Evolutionary conservation across 2,888 invertebrate species (phyloP).

Genomic region (Terebella lapidaria): DNA sequence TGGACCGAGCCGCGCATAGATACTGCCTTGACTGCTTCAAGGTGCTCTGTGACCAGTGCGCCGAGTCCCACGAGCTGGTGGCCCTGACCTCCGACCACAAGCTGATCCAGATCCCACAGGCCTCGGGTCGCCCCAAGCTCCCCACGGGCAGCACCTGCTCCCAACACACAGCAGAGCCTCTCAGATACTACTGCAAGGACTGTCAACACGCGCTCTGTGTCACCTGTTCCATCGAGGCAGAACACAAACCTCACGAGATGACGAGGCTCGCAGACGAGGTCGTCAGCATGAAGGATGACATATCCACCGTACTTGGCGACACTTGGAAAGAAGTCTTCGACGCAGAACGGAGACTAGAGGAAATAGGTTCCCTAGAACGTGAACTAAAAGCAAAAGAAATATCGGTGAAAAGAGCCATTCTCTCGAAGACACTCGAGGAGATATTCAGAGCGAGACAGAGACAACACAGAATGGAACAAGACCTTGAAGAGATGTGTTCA

Average conservation of each 20-base stretch:
- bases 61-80: slow-evolving; percentile 8
- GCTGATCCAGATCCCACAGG: slow-evolving; percentile 1
- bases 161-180: slow-evolving; percentile 7
- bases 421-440: slow-evolving; percentile 10
- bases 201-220: slow-evolving; percentile 10
- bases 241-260: slow-evolving; percentile 10
- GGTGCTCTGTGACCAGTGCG: slow-evolving; percentile 11
- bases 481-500: slow-evolving; percentile 2
- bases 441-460: slow-evolving; percentile 5
- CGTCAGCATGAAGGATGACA: background rate
- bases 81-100: slow-evolving; percentile 9
- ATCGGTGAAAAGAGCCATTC: slow-evolving; percentile 5
- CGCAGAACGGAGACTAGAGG: background rate
- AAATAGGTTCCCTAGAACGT: slow-evolving; percentile 3
- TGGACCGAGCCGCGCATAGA: slow-evolving; percentile 6
- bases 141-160: slow-evolving; percentile 5
- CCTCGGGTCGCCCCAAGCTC: background rate
- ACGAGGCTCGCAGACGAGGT: slow-evolving; percentile 3
- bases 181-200: slow-evolving; percentile 9
- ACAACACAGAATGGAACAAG: slow-evolving; percentile 14
- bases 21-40: slow-evolving; percentile 17
- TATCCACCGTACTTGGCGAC: background rate
- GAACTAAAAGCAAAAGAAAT: slow-evolving; percentile 6
- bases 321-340: background rate
- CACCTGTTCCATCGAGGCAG: slow-evolving; percentile 9